Evolutionary conservation across 2,888 invertebrate species (phyloP).

Genomic region (Diadegma fenestrale): DNA sequence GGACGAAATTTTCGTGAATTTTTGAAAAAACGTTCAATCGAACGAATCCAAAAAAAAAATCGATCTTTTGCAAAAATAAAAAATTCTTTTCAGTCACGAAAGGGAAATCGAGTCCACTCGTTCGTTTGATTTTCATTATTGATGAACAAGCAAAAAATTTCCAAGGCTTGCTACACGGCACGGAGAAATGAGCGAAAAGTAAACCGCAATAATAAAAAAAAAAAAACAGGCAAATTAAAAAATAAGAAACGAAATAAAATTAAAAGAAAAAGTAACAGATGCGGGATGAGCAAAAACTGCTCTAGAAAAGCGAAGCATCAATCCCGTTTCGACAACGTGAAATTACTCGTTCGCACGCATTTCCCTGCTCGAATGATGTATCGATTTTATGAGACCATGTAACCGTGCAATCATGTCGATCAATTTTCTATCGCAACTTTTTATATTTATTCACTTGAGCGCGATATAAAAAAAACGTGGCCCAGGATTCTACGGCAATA

Average conservation of each 20-base stretch:
- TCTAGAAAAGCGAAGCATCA: slow-evolving; percentile 50
- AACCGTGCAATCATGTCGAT: slow-evolving; percentile 19
- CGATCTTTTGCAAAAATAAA: no score
- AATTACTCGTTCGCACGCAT: slow-evolving; percentile 46
- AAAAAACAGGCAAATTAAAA: neutral
- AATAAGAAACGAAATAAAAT: slow-evolving; percentile 1
- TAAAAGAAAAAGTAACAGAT: slow-evolving; percentile 30
- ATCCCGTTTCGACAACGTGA: slow-evolving; percentile 33
- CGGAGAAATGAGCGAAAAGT: slow-evolving; percentile 6
- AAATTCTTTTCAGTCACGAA: no score
- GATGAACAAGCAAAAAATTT: neutral
- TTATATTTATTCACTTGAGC: neutral
- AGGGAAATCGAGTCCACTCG: neutral
- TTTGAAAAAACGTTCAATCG: no score
- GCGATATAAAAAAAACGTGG: neutral
- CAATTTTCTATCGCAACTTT: slow-evolving; percentile 32
- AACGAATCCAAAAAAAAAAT: no score
- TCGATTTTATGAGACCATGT: neutral
- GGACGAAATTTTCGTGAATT: no score
- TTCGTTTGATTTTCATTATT: neutral
- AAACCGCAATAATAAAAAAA: slow-evolving; percentile 25
- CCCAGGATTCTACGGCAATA: neutral
- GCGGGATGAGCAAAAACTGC: slow-evolving; percentile 29
- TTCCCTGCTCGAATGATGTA: slow-evolving; percentile 17
- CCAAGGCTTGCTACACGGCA: neutral